Percentiles rank a stretch among this genome's conserved stretches.
phyloP scores from a whole-genome alignment of 2,888 invertebrate genomes.

The Pseudococcus viburni region DNA sequence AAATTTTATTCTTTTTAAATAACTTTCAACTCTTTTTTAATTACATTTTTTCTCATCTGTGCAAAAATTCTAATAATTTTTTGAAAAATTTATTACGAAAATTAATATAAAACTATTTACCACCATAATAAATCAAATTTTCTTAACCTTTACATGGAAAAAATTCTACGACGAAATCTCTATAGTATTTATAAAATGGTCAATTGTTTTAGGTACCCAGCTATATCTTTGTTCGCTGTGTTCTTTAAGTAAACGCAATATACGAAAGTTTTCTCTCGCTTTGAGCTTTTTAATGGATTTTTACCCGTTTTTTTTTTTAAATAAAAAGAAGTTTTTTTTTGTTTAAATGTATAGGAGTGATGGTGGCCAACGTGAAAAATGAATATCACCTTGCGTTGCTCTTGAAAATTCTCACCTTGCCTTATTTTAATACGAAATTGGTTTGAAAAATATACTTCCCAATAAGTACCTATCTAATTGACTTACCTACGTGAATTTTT shows the following conservation, averaged over 20 bases:
- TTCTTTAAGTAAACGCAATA: neutral
- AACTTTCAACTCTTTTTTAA: slow-evolving; percentile 32
- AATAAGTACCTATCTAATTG: no score
- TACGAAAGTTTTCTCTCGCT: neutral
- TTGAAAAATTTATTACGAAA: neutral
- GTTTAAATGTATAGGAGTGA: neutral
- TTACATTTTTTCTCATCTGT: neutral
- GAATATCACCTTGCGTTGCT: neutral
- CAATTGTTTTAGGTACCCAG: slow-evolving; percentile 11
- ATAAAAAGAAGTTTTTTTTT: neutral
- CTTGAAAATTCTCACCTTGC: neutral
- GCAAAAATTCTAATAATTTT: neutral
- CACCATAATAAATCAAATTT: slow-evolving; percentile 35
- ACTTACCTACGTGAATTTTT: no score
- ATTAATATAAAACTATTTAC: slow-evolving; percentile 41
- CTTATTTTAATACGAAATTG: neutral
- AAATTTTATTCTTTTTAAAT: neutral
- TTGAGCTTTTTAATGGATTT: neutral
- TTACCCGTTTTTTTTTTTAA: neutral
- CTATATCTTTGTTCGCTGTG: neutral
- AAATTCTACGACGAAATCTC: slow-evolving; percentile 13
- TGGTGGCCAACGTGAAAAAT: neutral
- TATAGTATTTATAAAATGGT: slow-evolving; percentile 28
- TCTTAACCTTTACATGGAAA: neutral
- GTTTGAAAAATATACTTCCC: no score